Evolutionary conservation across 2,797 vertebrate genomes (phyloP).

Genomic region (Pipistrellus nathusii): DNA sequence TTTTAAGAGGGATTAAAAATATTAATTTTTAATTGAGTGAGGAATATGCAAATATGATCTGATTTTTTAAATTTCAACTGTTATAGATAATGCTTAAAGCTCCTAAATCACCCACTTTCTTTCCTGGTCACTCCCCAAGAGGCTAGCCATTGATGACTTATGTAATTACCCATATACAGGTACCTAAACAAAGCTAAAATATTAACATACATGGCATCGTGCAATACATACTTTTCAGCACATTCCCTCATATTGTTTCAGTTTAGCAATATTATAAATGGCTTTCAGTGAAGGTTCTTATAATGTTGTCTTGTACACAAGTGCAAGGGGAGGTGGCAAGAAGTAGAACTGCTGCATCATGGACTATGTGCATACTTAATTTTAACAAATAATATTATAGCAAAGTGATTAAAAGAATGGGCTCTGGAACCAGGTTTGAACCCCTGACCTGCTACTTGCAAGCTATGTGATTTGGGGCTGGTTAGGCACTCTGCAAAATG

Average conservation of each 20-base stretch:
- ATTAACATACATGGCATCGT: background rate
- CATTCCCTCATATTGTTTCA: background rate
- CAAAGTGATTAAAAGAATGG: background rate
- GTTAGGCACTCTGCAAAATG: background rate
- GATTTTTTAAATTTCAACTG: slow-evolving; percentile 11
- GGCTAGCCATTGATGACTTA: background rate
- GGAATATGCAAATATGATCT: background rate
- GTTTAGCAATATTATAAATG: background rate
- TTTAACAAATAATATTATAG: background rate
- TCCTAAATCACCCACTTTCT: background rate
- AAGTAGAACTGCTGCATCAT: background rate
- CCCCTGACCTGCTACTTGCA: background rate
- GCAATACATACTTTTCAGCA: background rate
- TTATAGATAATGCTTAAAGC: background rate
- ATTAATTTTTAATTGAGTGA: slow-evolving; percentile 53
- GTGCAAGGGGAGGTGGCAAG: background rate
- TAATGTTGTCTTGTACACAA: background rate
- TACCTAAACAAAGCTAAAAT: background rate
- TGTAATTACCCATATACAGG: background rate
- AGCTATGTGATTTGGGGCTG: background rate
- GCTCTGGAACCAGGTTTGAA: background rate
- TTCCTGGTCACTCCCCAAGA: background rate
- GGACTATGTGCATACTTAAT: background rate
- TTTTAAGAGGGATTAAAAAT: slow-evolving; percentile 40
- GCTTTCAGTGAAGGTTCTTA: background rate